Conservation (phyloP, 1,140 invertebrate genomes). For the Pemphigus obesinymphae region DNA sequence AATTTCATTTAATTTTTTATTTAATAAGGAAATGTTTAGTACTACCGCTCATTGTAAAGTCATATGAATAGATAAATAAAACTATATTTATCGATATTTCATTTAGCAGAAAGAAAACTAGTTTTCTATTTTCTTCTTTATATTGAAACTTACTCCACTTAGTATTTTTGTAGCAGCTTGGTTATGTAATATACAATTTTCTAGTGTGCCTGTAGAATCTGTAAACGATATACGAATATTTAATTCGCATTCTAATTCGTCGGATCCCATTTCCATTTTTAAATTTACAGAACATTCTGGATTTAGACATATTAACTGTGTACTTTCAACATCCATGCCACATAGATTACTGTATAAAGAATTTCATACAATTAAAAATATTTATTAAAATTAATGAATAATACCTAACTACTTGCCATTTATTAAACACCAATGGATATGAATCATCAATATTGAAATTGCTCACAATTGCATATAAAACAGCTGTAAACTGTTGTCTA, state of each 20-base stretch:
- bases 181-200: slow-evolving; percentile 53
- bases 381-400: background rate
- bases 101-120: no score
- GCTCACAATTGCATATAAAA: slow-evolving; percentile 51
- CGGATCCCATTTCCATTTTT: background rate
- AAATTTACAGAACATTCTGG: background rate
- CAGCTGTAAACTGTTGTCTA: slow-evolving; percentile 51
- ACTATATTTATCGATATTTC: no score
- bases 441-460: slow-evolving; percentile 53
- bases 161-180: slow-evolving; percentile 52
- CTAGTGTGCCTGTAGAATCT: slow-evolving; percentile 58
- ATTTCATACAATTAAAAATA: background rate
- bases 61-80: slow-evolving; percentile 2
- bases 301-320: background rate
- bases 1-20: background rate
- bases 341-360: slow-evolving; percentile 3
- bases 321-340: background rate
- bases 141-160: slow-evolving; percentile 29
- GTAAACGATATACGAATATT: slow-evolving; percentile 54
- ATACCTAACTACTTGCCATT: slow-evolving; percentile 44
- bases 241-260: slow-evolving; percentile 49
- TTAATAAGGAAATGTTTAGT: background rate
- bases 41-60: background rate
- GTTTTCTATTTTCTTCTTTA: background rate
- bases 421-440: slow-evolving; percentile 34